Conservation (phyloP, 1,140 invertebrate genomes). For the Drosophila pectinifera region DNA sequence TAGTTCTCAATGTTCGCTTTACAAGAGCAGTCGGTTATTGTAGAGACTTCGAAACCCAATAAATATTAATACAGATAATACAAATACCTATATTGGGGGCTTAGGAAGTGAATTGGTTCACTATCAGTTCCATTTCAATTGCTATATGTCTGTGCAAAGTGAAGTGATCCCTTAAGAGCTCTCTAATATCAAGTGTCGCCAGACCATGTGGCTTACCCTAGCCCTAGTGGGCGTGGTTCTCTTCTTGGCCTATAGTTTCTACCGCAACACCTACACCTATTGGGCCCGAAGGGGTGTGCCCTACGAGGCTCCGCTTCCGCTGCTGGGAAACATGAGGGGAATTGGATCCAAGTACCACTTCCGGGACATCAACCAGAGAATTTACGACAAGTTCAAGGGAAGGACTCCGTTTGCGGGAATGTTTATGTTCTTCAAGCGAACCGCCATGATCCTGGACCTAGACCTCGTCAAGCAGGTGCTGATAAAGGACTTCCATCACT, state of each 20-base stretch:
- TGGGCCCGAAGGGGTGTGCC: constrained; percentile 84
- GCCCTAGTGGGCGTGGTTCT: constrained; percentile 39
- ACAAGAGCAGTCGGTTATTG: background rate
- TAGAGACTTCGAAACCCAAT: background rate
- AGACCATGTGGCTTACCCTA: constrained; percentile 31
- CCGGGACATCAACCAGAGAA: constrained; percentile 52
- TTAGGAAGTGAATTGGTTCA: background rate
- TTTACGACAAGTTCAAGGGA: constrained; percentile 77
- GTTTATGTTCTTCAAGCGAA: constrained; percentile 53
- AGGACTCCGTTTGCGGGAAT: constrained; percentile 60
- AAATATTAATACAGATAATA: background rate
- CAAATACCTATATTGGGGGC: background rate
- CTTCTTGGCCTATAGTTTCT: constrained; percentile 37
- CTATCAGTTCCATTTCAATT: background rate
- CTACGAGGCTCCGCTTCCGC: constrained; percentile 65
- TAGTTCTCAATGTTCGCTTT: constrained; percentile 7
- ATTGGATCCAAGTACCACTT: constrained; percentile 45
- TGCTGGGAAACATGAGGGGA: constrained; percentile 75
- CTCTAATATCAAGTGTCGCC: no score
- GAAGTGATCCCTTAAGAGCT: no score
- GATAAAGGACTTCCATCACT: constrained; percentile 78
- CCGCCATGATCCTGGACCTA: constrained; percentile 56
- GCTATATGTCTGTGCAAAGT: no score
- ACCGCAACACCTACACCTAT: constrained; percentile 64
- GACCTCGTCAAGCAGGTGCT: constrained; percentile 74